Base-by-base conservation (phyloP, 2,888 invertebrate species). In the Plagodis pulveraria region DNA sequence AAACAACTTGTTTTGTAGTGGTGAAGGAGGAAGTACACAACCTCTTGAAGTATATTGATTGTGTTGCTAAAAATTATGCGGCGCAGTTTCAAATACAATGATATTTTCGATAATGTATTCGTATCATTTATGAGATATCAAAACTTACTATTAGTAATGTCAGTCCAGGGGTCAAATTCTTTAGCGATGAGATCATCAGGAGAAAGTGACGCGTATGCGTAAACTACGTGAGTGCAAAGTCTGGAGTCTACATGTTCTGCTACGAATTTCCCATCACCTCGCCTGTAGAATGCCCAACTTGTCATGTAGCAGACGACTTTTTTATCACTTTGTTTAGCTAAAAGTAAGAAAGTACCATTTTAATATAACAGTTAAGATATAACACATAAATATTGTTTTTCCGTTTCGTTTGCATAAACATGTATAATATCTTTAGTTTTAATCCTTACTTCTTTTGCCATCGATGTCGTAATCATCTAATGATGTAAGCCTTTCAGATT, bases 261-360 rank as follows among this genome's bases (percentile, higher is more conserved):
- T 0, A 96, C 96, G 80, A 97, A 98, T 83, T 96, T 96, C 5
- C 96, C 97, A 56, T 96, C 96, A 0, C 94, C 95, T 69, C 96
- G 96, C 57, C 98, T 93, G 77, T 98, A 97, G 86, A 96, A 95
- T 0, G 98, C 95, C 98, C 98, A 98, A 76, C 96, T 98, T 0
- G 98, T 97, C 80, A 97, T 94, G 77, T 98, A 98, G 81, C 98
- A 98, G 0, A 98, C 95, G 0, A 98, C 95, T 71, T 83, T 82
- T 54, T 91, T 93, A 60, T 86, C 86, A 60, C 80, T 89, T 55
- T 84, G 84, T 71, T 79, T 88, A 64, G 77, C 91, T 91, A 62
- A 34, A 76, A 64, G 52, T 43, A 50, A 6, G 2, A 22, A 4
- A 44, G 9, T 7, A 34, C 43, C 7, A 9, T 22, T 49, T 35